These are phyloP conservation scores for Scaptomyza graminum DNA, from an alignment of 1,140 invertebrate species.

Conservation along the genomic window DNA sequence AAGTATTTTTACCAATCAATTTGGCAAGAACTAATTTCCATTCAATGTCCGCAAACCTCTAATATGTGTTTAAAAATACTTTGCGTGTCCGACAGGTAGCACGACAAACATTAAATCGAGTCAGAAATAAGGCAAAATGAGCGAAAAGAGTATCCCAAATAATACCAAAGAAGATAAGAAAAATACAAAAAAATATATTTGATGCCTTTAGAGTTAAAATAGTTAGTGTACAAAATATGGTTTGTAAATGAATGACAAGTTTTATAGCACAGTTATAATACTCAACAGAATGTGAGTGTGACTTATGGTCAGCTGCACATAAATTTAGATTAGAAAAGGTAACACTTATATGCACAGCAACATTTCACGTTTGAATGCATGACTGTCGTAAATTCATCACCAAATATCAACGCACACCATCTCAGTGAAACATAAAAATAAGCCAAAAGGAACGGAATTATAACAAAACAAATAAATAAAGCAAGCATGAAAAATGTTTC, in stretches of 20 bases:
- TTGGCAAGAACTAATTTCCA: constrained; percentile 40
- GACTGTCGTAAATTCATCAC: constrained; percentile 55
- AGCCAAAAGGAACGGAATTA: constrained; percentile 4
- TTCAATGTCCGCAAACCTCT: constrained; percentile 42
- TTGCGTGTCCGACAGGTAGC: constrained; percentile 38
- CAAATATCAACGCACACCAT: constrained; percentile 53
- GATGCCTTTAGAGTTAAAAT: neutral
- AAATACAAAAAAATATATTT: neutral
- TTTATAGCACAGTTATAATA: neutral
- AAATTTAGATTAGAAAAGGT: constrained; percentile 57
- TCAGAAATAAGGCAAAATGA: neutral
- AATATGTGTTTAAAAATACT: constrained; percentile 46
- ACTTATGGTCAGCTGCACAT: constrained; percentile 48
- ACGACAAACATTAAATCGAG: neutral
- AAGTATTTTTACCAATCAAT: constrained; percentile 58
- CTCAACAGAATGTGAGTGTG: constrained; percentile 5
- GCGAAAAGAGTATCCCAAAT: constrained; percentile 19
- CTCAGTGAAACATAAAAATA: constrained; percentile 22
- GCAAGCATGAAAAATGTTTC: constrained; percentile 41
- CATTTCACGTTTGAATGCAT: constrained; percentile 38
- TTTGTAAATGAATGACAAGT: neutral
- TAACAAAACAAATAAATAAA: constrained; percentile 47
- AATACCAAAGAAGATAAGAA: constrained; percentile 16
- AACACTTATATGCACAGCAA: constrained; percentile 16
- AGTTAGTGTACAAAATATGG: neutral